Percentiles rank a stretch among this genome's conserved stretches.
Evolutionary conservation across 2,797 vertebrate species (phyloP).

Genomic region (Manis pentadactyla): DNA sequence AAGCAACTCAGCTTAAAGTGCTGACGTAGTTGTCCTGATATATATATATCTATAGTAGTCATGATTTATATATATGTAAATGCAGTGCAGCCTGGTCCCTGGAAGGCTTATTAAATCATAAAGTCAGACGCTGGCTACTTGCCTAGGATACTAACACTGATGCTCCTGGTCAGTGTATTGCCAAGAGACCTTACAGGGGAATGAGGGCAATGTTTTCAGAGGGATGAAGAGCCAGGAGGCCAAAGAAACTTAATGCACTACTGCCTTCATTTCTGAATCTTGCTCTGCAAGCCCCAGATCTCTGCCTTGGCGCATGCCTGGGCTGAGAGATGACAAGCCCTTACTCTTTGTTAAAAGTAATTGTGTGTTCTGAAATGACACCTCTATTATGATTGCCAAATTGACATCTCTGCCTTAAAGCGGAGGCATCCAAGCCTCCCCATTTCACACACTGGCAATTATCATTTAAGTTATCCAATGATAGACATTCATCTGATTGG

Average conservation of each 20-base stretch:
- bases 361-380: conserved; percentile 81
- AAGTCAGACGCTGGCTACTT: conserved; percentile 57
- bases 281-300: conserved; percentile 52
- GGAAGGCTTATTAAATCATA: conserved; percentile 65
- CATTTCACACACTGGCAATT: conserved; percentile 80
- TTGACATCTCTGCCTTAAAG: conserved; percentile 79
- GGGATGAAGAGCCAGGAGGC: neutral
- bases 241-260: conserved; percentile 47
- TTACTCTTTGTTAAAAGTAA: conserved; percentile 77
- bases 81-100: neutral
- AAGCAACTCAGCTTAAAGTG: conserved; percentile 50
- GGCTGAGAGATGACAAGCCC: conserved; percentile 73
- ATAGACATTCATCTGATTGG: conserved; percentile 66
- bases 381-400: conserved; percentile 81
- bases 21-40: neutral
- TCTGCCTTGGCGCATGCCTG: conserved; percentile 67
- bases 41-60: too few relatives aligned
- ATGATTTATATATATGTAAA: neutral
- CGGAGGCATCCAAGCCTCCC: conserved; percentile 80
- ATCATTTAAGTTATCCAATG: conserved; percentile 72
- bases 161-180: neutral
- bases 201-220: conserved; percentile 33
- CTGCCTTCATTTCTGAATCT: conserved; percentile 51
- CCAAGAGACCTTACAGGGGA: conserved; percentile 1
- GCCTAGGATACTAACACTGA: conserved; percentile 58